Base-by-base conservation (phyloP, 2,797 vertebrate genomes). In the Poecilia gillii region DNA sequence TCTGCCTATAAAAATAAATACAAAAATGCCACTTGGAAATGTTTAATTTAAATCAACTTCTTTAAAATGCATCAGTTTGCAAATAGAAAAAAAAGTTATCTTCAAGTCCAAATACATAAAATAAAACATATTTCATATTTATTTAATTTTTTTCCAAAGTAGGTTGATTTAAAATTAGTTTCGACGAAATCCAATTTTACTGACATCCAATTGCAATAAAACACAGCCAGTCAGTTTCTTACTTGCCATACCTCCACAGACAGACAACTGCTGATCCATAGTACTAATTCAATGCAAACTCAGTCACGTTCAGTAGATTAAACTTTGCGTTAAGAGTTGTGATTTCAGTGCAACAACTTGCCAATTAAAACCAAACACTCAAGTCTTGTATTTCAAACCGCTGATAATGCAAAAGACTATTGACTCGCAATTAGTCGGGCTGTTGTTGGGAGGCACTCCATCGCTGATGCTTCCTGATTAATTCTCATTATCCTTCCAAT, bases 361-460 rank as follows among this genome's bases (percentile, higher is more conserved):
- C 82, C 89, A 90, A 89, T 92, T 89, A 88, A 43, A 25, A 83
- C 72, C 4, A 77, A 84, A 80, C 79, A 76, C 14, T 41, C 73
- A 49, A 78, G 83, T 78, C 82, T 80, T 83, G 89, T 87, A 85
- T 84, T 90, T 88, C 79, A 89, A 92, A 92, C 78, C 85, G 92
- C 92, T 92, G 91, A 95, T 87, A 76, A 33, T 82, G 93, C 92
- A 87, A 83, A 53, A 89, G 87, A 75, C 88, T 89, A 90, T 94
- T 91, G 94, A 89, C 88, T 77, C 39, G 83, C 86, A 93, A 93
- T 94, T 93, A 94, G 91, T 80, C 8, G 1, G 71, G 71, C 81
- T 88, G 82, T 91, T 79, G 75, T 93, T 93, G 85, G 85, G 83
- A 92, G 82, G 88, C 86, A 81, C 91, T 89, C 90, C 86, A 85